Conservation (phyloP, 2,888 invertebrate species). For the Chorisops tibialis region DNA sequence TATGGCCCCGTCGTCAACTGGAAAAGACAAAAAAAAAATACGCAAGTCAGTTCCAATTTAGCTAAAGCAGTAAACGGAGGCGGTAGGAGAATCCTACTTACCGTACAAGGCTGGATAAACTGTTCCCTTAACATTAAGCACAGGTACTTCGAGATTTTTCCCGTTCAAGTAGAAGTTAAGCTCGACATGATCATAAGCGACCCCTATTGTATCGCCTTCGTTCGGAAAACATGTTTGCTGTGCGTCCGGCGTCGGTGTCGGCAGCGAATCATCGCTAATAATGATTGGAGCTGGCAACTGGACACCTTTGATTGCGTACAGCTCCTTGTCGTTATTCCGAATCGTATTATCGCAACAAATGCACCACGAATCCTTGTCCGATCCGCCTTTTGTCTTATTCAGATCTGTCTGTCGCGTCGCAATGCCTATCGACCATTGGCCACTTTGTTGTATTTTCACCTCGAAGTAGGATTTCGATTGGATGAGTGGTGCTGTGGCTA, state of each 20-base stretch:
- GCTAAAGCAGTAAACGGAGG: background rate
- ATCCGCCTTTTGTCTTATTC: slow-evolving; percentile 81
- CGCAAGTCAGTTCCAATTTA: background rate
- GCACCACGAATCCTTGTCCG: slow-evolving; percentile 90
- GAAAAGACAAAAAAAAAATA: slow-evolving; percentile 44
- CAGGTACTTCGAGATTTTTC: slow-evolving; percentile 75
- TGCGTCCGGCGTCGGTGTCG: slow-evolving; percentile 38
- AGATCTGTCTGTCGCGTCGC: slow-evolving; percentile 86
- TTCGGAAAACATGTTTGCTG: slow-evolving; percentile 60
- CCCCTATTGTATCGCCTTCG: slow-evolving; percentile 92
- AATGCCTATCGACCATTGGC: slow-evolving; percentile 93
- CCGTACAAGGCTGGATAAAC: slow-evolving; percentile 92
- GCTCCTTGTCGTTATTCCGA: slow-evolving; percentile 76
- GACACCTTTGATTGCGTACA: slow-evolving; percentile 43
- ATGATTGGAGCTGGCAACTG: slow-evolving; percentile 48
- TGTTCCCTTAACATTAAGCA: slow-evolving; percentile 84
- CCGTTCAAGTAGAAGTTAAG: slow-evolving; percentile 94
- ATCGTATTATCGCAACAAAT: slow-evolving; percentile 86
- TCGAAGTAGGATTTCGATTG: slow-evolving; percentile 99
- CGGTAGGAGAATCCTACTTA: slow-evolving; percentile 54
- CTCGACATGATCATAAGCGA: slow-evolving; percentile 95
- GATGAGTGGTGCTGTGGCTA: slow-evolving; percentile 90
- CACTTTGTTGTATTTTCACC: slow-evolving; percentile 94
- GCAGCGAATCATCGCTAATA: slow-evolving; percentile 39
- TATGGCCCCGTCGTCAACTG: slow-evolving; percentile 96